phyloP scores from a whole-genome alignment of 1,140 invertebrate genomes.

The Daktulosphaira vitifoliae region DNA sequence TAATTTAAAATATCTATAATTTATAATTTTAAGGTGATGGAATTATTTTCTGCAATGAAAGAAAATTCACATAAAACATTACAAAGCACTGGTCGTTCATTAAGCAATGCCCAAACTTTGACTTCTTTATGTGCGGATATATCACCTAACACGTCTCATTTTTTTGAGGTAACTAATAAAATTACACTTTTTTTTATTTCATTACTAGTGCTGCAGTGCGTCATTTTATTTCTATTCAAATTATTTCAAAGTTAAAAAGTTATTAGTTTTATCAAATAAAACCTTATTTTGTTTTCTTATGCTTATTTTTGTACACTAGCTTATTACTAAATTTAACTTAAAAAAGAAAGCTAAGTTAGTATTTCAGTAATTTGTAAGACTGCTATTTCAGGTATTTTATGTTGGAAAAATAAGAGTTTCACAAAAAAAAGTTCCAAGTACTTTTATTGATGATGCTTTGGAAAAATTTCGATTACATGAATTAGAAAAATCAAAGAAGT shows the following conservation, averaged over 20 bases:
- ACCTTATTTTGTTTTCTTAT: not conserved
- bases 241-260: not conserved
- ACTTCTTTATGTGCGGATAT: constrained; percentile 67
- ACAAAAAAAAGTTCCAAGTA: constrained; percentile 72
- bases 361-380: no score
- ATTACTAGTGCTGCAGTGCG: not conserved
- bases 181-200: not conserved
- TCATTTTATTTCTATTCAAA: not conserved
- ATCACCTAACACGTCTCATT: constrained; percentile 72
- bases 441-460: constrained; percentile 82
- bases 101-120: constrained; percentile 54
- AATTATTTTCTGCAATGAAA: constrained; percentile 60
- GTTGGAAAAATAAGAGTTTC: constrained; percentile 79
- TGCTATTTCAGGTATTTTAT: constrained; percentile 66
- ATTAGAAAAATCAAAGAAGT: constrained; percentile 54
- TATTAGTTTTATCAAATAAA: not conserved
- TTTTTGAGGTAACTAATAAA: constrained; percentile 62
- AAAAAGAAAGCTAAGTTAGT: no score
- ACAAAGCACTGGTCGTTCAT: constrained; percentile 44
- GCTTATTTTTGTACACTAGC: not conserved
- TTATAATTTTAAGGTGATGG: constrained; percentile 52
- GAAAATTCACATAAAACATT: constrained; percentile 49
- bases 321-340: no score
- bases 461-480: constrained; percentile 73
- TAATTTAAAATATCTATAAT: not conserved